phyloP scores from a whole-genome alignment of 1,140 invertebrate genomes.

The Drosophila repleta region DNA sequence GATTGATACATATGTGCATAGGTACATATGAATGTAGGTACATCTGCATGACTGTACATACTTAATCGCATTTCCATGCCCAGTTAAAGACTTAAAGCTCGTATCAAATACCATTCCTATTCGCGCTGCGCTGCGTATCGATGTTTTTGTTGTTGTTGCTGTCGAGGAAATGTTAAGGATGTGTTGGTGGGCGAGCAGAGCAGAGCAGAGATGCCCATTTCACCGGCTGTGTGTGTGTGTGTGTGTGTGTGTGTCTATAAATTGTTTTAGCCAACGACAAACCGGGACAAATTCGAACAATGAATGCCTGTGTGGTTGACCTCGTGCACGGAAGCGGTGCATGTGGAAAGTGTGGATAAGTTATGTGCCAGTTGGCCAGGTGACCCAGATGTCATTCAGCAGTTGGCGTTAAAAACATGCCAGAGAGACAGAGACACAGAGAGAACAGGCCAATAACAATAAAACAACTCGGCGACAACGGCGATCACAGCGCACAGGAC shows the following conservation, averaged over 20 bases:
- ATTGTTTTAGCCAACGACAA: slow-evolving; percentile 5
- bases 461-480: slow-evolving; percentile 43
- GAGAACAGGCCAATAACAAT: slow-evolving; percentile 72
- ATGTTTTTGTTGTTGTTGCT: background rate
- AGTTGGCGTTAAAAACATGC: slow-evolving; percentile 68
- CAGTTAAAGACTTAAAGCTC: too few species aligned
- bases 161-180: background rate
- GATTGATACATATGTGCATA: too few species aligned
- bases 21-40: too few species aligned
- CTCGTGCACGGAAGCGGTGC: slow-evolving; percentile 3
- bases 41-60: too few species aligned
- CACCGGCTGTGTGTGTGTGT: slow-evolving; percentile 2
- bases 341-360: slow-evolving; percentile 31
- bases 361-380: slow-evolving; percentile 64
- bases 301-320: slow-evolving; percentile 10
- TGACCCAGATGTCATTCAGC: slow-evolving; percentile 79
- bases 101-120: too few species aligned
- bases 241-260: slow-evolving; percentile 7
- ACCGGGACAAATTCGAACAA: slow-evolving; percentile 29
- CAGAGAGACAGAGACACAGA: slow-evolving; percentile 29
- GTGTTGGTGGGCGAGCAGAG: background rate
- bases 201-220: background rate
- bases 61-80: too few species aligned
- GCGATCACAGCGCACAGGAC: slow-evolving; percentile 12
- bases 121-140: too few species aligned